Percentiles rank a stretch among this genome's conserved stretches.
phyloP scores from a whole-genome alignment of 2,888 invertebrate genomes.

The Ormia ochracea region DNA sequence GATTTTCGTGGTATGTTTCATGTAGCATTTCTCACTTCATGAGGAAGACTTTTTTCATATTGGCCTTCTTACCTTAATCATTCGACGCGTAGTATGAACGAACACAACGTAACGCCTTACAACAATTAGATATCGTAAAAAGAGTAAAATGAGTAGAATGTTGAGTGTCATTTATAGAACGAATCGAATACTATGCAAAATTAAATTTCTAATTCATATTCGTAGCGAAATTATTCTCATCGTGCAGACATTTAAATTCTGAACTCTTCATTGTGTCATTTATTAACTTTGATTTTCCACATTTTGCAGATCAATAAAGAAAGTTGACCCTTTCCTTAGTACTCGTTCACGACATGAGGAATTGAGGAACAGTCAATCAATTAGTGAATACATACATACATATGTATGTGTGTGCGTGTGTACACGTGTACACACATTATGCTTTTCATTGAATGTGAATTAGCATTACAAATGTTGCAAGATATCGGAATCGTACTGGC shows the following conservation, averaged over 20 bases:
- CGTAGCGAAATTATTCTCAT: not conserved
- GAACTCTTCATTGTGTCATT: conserved; percentile 42
- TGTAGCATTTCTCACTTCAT: no score
- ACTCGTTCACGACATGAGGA: not conserved
- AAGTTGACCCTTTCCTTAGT: conserved; percentile 29
- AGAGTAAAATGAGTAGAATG: conserved; percentile 4
- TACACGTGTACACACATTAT: no score
- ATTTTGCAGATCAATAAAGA: conserved; percentile 40
- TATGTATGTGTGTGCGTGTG: no score
- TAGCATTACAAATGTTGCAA: no score
- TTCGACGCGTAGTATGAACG: not conserved
- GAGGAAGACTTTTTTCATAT: no score
- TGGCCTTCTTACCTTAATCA: not conserved
- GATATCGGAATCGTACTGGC: no score
- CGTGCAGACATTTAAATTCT: not conserved
- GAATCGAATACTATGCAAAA: not conserved
- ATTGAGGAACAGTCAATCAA: conserved; percentile 47
- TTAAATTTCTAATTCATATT: conserved; percentile 4
- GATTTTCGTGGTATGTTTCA: no score
- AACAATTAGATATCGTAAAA: not conserved
- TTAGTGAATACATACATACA: no score
- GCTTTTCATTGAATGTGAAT: no score
- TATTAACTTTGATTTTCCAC: conserved; percentile 56
- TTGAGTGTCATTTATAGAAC: conserved; percentile 8
- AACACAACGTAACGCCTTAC: not conserved